Evolutionary conservation across 2,113 vertebrate genomes (phyloP), one percentile per base, ranked within the genome.

Genomic region (Ceyx cyanopectus): DNA sequence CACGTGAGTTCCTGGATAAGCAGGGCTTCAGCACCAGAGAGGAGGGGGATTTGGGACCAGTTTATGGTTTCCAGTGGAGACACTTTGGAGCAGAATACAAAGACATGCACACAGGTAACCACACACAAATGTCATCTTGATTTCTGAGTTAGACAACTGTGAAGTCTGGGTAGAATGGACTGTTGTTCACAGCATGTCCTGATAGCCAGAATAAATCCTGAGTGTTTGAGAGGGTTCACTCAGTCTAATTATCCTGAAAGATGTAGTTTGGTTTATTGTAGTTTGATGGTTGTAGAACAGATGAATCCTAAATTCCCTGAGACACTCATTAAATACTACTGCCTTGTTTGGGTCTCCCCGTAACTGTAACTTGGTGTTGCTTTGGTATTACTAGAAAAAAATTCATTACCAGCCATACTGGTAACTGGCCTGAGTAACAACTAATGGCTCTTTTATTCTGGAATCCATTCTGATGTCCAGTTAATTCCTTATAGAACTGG

Each of bases 41-140:
- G 80, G 99, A 99, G 95, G 99, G 99, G 8, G 99, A 99, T 94
- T 97, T 99, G 78, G 99, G 99, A 9, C 99, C 99, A 4, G 98
- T 99, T 30, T 99, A 99, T 81, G 99, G 99, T 48, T 99, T 99
- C 97, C 99, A 99, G 88, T 99, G 99, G 99, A 98, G 99, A 87
- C 99, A 99, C 95, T 99, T 98, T 96, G 99, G 99, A 76, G 99
- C 99, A 12, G 98, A 99, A 61, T 99, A 99, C 97, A 98, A 98
- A 94, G 96, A 99, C 96, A 99, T 99, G 98, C 97, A 98, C 51
- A 95, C 98, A 98, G 99, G 99, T 99, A 92, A 97, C 26, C 3
- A 2, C 6, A 12, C 22, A 5, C 45, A 73, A 75, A 67, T 56
- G 30, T 13, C 51, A 2, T 73, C n/a, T 53, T 87, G 40, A 40